A percentile compares a stretch with the other conserved stretches of the same genome.
phyloP scores from a whole-genome alignment of 37 sponge, comb jelly and placozoan genomes.

The Ianthella basta region DNA sequence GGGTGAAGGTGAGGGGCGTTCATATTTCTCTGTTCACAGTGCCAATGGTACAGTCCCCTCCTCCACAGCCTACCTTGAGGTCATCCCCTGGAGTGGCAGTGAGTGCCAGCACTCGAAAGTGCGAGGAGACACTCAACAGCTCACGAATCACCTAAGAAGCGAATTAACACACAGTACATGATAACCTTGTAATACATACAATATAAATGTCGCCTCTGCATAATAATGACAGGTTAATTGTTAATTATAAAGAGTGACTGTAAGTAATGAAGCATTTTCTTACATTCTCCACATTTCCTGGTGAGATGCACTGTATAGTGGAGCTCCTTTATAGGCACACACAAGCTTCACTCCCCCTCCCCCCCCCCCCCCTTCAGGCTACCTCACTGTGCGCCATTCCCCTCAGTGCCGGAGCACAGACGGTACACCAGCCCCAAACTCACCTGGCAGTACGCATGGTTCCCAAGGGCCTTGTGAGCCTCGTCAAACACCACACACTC shows the following conservation, averaged over 20 bases:
- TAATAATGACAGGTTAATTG: not conserved
- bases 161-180: not conserved
- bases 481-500: conserved; percentile 97
- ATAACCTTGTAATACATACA: not conserved
- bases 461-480: conserved; percentile 98
- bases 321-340: not conserved
- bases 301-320: not conserved
- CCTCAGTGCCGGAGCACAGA: too few relatives aligned
- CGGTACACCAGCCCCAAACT: not conserved
- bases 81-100: conserved; percentile 99
- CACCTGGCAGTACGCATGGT: conserved; percentile 98
- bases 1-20: too few relatives aligned
- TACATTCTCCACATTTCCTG: too few relatives aligned
- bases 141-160: conserved; percentile 81
- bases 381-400: too few relatives aligned
- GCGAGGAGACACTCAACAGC: conserved; percentile 41
- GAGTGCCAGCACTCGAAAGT: conserved; percentile 91
- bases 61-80: conserved; percentile 50
- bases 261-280: too few relatives aligned
- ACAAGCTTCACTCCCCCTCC: too few relatives aligned
- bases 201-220: not conserved
- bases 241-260: not conserved
- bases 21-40: not conserved
- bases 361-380: too few relatives aligned
- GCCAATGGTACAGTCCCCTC: not conserved